Evolutionary conservation across 1,140 invertebrate genomes (phyloP).

Genomic region (Zaprionus gabonicus): DNA sequence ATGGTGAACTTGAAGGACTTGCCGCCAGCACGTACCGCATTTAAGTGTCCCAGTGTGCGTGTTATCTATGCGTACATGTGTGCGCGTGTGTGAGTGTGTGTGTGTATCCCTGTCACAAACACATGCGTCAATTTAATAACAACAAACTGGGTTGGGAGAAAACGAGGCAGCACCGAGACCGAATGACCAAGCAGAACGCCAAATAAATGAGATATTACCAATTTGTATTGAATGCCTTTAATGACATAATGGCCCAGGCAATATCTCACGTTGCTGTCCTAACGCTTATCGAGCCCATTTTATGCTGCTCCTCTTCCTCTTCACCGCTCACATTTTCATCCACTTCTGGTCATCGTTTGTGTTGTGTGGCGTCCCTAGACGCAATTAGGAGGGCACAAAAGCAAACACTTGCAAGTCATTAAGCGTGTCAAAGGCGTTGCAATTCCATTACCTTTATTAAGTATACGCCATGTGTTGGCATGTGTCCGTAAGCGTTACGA

Average conservation of each 20-base stretch:
- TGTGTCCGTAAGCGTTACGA: constrained; percentile 14
- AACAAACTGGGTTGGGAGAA: constrained; percentile 31
- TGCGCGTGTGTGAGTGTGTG: background rate
- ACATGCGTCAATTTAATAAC: constrained; percentile 64
- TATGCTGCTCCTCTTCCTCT: background rate
- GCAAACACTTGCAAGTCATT: constrained; percentile 76
- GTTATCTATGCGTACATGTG: background rate
- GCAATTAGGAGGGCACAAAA: constrained; percentile 61
- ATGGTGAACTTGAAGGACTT: constrained; percentile 49
- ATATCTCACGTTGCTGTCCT: constrained; percentile 44
- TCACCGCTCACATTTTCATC: constrained; percentile 7
- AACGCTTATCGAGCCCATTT: constrained; percentile 36
- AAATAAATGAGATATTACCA: constrained; percentile 82
- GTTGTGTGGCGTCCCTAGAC: constrained; percentile 50
- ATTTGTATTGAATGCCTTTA: constrained; percentile 77
- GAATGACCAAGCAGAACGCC: constrained; percentile 44
- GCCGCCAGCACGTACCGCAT: constrained; percentile 47
- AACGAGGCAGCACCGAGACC: background rate
- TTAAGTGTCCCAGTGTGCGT: constrained; percentile 28
- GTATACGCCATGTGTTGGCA: constrained; percentile 61
- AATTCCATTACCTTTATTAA: constrained; percentile 67
- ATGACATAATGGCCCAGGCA: constrained; percentile 69
- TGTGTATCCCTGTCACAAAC: constrained; percentile 46
- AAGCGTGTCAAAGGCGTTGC: constrained; percentile 68
- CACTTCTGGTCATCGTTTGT: constrained; percentile 10